Evolutionary conservation across 2,113 vertebrate genomes (phyloP).

Genomic region (Varanus komodoensis): DNA sequence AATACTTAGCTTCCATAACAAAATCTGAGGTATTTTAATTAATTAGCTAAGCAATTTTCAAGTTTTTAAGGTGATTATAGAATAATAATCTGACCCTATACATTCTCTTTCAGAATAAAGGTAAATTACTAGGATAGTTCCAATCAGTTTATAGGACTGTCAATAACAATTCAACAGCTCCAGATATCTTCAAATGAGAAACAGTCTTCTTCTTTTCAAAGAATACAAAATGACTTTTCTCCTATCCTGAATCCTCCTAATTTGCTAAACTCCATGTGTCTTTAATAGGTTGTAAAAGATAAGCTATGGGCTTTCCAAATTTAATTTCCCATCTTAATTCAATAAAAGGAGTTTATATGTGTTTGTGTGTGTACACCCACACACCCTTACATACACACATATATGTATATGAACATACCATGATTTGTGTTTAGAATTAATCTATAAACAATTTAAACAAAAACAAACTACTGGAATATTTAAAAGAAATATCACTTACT

Average conservation of each 20-base stretch:
- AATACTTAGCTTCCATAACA: conserved; percentile 52
- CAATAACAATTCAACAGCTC: conserved; percentile 45
- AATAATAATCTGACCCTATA: conserved; percentile 34
- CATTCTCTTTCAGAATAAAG: conserved; percentile 50
- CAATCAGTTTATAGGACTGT: conserved; percentile 42
- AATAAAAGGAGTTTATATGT: conserved; percentile 10
- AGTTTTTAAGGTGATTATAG: conserved; percentile 8
- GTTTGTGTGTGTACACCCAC: too few species aligned
- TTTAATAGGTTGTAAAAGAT: conserved; percentile 40
- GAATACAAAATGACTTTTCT: conserved; percentile 50
- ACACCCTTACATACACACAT: too few species aligned
- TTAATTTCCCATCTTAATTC: conserved; percentile 45
- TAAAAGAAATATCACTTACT: conserved; percentile 85
- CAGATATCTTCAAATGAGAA: conserved; percentile 44
- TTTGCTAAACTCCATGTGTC: conserved; percentile 45
- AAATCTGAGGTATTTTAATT: conserved; percentile 47
- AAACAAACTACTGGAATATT: conserved; percentile 41
- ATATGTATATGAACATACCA: conserved; percentile 8
- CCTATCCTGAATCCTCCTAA: conserved; percentile 24
- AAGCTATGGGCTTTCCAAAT: conserved; percentile 45
- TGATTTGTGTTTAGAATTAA: conserved; percentile 45
- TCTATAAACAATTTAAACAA: conserved; percentile 23
- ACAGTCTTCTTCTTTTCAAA: conserved; percentile 30
- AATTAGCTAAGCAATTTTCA: conserved; percentile 19
- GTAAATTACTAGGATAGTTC: conserved; percentile 30